Base-by-base conservation (phyloP, 1,140 invertebrate genomes). In the Formica exsecta region DNA sequence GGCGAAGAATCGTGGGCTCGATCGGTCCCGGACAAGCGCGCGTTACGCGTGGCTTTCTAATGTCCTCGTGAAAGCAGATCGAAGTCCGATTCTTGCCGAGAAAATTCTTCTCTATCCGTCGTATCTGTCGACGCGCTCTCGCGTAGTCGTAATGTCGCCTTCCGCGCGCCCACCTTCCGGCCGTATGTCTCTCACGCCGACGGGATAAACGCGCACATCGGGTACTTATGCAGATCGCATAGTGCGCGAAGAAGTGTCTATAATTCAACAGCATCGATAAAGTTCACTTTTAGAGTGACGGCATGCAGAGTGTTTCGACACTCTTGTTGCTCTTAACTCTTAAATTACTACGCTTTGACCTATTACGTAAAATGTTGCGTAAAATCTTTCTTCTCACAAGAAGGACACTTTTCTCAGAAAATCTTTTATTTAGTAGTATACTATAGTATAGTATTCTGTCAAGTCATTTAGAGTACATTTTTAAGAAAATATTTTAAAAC, bases 71-170 rank as follows among this genome's bases (percentile, higher is more conserved):
- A 83, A 83, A 83, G 79, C 79, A 83, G 79, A 74, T 62, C 79
- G 38, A 74, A 83, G 61, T 85, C 74, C 83, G 73, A 85, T 79
- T 44, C 73, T 64, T 25, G 59, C 16, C 74, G 59, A 85, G 74
- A 85, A 77, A 77, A 85, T 85, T 61, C 44, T 61, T 79, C 41
- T 83, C 68, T 38, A 74, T 62, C 74, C 32, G 9, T 79, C 83
- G 71, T 85, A 64, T 75, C 81, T 76, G 51, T 75, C 61, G 81
- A 51, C 73, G 81, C 71, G 80, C 59, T 57, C 74, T 57, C 70
- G 81, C 83, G 57, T 57, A 85, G 83, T 79, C 83, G 83, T 83
- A 83, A 83, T 74, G 79, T 74, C 79, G 68, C 66, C 79, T 81
- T 81, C 66, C 66, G 79, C 79, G 79, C 79, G 79, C 79, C 79